Base-by-base conservation (phyloP, 2,113 vertebrate genomes). In the Anhinga rufa region DNA sequence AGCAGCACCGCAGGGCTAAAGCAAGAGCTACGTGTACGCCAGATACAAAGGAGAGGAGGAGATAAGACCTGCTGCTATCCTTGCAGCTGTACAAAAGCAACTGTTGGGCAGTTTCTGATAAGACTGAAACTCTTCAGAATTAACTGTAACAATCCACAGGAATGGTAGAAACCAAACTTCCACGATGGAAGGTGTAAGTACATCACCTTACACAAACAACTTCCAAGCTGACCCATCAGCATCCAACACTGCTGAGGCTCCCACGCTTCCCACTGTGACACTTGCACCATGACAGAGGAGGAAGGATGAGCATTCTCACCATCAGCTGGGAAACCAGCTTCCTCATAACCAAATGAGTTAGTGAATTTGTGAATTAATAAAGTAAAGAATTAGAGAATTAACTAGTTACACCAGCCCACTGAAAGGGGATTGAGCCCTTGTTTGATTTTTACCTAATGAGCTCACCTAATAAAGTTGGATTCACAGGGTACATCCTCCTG, bases 271-370 rank as follows among this genome's bases (percentile, higher is more conserved):
- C 48, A 5, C 29, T 31, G 40, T 2, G n/a, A 14, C 5, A 21
- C 17, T 10, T 24, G 10, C 10, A 64, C 11, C 2, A 0, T 19
- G 20, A 51, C 3, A 0, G 19, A 46, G 8, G 49, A 81, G 26
- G n/a, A 86, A 70, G 21, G 21, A 71, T 21, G 14, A 79, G 20
- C 9, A 25, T 38, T 31, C 42, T 55, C 48, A 60, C 22, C 61
- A 34, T 9, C 61, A 85, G 38, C 49, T 79, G 48, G 42, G 32
- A 91, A 86, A 55, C 10, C 2, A 4, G 28, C 49, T 68, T 87
- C 69, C 52, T 71, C 65, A n/a, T 28, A 64, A 75, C 61, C 42
- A 75, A 2, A 1, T 2, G 10, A 93, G 17, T 24, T 22, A 32
- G 49, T 57, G 38, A 89, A 32, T 36, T 80, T 32, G 7, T 42